Percentiles rank a stretch among this genome's conserved stretches.
Conservation (phyloP, 2,888 invertebrate genomes). For the Sarcophaga caerulescens region DNA sequence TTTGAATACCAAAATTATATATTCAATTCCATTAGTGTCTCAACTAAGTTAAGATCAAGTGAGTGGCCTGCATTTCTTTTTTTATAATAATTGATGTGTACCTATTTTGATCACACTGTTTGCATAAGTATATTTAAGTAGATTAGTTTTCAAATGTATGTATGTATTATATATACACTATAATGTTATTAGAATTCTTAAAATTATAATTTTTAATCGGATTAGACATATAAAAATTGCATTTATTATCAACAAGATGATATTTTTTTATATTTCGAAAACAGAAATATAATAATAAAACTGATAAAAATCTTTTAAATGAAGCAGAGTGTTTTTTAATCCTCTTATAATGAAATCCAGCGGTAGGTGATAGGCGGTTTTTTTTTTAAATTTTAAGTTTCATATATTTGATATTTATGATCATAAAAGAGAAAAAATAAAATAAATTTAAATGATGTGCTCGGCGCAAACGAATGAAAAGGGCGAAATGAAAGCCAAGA, state of each 20-base stretch:
- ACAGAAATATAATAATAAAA: not conserved
- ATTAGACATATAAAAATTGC: conserved; percentile 39
- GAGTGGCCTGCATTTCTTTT: too few relatives aligned
- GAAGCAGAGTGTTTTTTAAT: conserved; percentile 38
- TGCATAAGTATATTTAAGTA: not conserved
- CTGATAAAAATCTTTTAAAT: not conserved
- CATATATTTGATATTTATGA: not conserved
- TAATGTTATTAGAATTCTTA: not conserved
- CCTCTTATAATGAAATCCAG: conserved; percentile 39
- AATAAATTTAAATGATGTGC: not conserved
- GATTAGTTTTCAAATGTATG: too few relatives aligned
- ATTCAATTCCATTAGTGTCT: too few relatives aligned
- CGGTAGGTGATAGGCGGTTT: not conserved
- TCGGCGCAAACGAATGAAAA: too few relatives aligned
- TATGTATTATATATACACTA: too few relatives aligned
- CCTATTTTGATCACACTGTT: too few relatives aligned
- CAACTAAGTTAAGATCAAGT: too few relatives aligned
- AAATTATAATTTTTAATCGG: conserved; percentile 46
- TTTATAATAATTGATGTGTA: too few relatives aligned
- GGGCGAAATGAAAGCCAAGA: too few relatives aligned
- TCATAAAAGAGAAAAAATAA: not conserved
- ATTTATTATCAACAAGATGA: conserved; percentile 30
- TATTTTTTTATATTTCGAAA: conserved; percentile 2
- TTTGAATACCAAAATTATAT: too few relatives aligned
- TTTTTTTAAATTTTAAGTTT: not conserved